Evolutionary conservation across 2,888 invertebrate species (phyloP).

Genomic region (Proisotoma minuta): DNA sequence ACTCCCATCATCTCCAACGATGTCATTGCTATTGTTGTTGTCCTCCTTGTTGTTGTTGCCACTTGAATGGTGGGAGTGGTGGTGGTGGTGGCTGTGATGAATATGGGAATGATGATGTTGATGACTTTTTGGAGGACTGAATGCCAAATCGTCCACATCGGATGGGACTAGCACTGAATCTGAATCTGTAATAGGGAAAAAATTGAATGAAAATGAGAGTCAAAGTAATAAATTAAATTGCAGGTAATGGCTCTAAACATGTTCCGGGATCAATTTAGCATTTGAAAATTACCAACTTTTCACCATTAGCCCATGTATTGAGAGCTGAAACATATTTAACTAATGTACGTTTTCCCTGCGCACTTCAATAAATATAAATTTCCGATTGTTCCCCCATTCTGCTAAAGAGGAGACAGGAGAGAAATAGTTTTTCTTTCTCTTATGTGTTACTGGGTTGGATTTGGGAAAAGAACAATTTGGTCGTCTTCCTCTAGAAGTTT

Average conservation of each 20-base stretch:
- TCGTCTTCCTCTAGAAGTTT: constrained; percentile 10
- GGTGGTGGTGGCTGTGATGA: constrained; percentile 19
- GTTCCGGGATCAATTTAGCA: no score
- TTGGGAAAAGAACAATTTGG: no score
- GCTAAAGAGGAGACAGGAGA: background rate
- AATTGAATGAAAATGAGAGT: no score
- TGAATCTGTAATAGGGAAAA: no score
- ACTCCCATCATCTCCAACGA: background rate
- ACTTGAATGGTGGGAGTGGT: constrained; percentile 12
- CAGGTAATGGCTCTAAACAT: no score
- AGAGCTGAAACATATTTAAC: background rate
- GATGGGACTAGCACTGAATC: no score
- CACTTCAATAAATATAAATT: constrained; percentile 18
- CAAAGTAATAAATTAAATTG: no score
- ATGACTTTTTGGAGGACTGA: constrained; percentile 8
- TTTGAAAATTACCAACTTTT: no score
- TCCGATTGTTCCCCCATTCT: constrained; percentile 11
- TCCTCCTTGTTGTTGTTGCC: background rate
- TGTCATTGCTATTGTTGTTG: background rate
- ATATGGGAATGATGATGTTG: constrained; percentile 20
- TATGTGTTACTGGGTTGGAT: no score
- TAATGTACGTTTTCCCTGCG: constrained; percentile 5
- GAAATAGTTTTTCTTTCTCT: no score
- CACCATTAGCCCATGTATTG: no score
- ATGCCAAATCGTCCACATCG: background rate